Conservation (phyloP, 2,888 invertebrate species). For the Hedya salicella region DNA sequence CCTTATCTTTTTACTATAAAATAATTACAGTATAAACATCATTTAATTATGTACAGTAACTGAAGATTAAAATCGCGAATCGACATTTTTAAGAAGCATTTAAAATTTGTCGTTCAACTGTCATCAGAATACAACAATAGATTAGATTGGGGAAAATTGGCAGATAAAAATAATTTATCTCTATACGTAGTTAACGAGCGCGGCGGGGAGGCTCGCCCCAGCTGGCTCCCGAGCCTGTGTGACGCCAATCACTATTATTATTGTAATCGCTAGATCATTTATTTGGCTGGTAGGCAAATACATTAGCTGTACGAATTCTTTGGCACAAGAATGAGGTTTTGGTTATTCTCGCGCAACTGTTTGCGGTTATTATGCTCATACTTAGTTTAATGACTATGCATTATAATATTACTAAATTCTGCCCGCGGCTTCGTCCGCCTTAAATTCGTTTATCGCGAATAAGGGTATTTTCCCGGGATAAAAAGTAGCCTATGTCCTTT, state of each 20-base stretch:
- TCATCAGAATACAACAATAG: conserved; percentile 71
- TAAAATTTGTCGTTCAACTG: conserved; percentile 56
- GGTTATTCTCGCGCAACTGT: conserved; percentile 36
- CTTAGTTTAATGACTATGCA: conserved; percentile 30
- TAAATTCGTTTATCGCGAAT: too few relatives aligned
- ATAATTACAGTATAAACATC: conserved; percentile 16
- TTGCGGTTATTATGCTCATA: conserved; percentile 35
- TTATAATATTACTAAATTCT: conserved; percentile 3
- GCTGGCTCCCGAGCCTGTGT: conserved; percentile 71
- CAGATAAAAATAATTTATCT: conserved; percentile 82
- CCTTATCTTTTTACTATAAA: conserved; percentile 9
- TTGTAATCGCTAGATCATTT: conserved; percentile 60
- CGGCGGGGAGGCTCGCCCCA: conserved; percentile 71
- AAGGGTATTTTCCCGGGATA: too few relatives aligned
- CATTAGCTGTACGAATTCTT: conserved; percentile 46
- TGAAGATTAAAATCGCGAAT: conserved; percentile 22
- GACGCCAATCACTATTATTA: conserved; percentile 71
- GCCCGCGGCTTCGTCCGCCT: too few relatives aligned
- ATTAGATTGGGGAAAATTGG: conserved; percentile 81
- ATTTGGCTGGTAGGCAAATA: conserved; percentile 45
- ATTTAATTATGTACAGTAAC: conserved; percentile 13
- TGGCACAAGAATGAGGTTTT: conserved; percentile 39
- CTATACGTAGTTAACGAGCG: conserved; percentile 76
- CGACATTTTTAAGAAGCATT: conserved; percentile 43
- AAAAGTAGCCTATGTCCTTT: too few relatives aligned